These are phyloP conservation scores for Eulithis prunata DNA, from an alignment of 2,888 invertebrate genomes.

Conservation along the genomic window DNA sequence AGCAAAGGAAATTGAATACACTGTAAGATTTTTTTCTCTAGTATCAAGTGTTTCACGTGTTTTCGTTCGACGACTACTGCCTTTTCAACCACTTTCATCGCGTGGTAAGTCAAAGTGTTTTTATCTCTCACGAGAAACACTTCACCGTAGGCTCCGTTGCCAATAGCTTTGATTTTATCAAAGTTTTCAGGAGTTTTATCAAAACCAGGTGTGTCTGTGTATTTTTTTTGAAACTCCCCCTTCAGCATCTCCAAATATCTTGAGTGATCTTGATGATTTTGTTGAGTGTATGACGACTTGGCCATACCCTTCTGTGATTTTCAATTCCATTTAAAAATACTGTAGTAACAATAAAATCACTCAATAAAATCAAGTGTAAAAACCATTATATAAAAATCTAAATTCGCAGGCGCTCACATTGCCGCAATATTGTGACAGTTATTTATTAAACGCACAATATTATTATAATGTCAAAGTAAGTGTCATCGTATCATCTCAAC, in stretches of 20 bases:
- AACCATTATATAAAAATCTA: conserved; percentile 46
- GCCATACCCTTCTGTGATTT: conserved; percentile 58
- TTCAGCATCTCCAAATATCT: conserved; percentile 70
- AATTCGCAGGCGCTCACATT: conserved; percentile 25
- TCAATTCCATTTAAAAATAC: conserved; percentile 55
- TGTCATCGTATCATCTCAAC: too few relatives aligned
- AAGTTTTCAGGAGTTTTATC: conserved; percentile 83
- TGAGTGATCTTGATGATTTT: conserved; percentile 64
- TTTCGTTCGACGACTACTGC: conserved; percentile 92
- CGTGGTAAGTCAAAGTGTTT: conserved; percentile 86
- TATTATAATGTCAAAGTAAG: conserved; percentile 2
- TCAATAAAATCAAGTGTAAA: conserved; percentile 43
- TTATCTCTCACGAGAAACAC: conserved; percentile 91
- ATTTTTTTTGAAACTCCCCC: conserved; percentile 62
- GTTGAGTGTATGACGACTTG: conserved; percentile 57
- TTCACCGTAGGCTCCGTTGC: conserved; percentile 95
- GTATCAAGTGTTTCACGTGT: conserved; percentile 93
- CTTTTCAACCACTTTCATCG: conserved; percentile 96
- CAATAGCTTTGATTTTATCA: conserved; percentile 90
- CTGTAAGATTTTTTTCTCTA: conserved; percentile 94
- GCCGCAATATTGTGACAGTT: conserved; percentile 21
- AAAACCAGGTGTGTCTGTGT: conserved; percentile 41
- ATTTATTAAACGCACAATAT: background rate
- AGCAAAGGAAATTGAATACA: conserved; percentile 94
- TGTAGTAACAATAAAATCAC: conserved; percentile 43